phyloP scores from a whole-genome alignment of 2,797 vertebrate genomes.

The Pseudocheirus occidentalis region DNA sequence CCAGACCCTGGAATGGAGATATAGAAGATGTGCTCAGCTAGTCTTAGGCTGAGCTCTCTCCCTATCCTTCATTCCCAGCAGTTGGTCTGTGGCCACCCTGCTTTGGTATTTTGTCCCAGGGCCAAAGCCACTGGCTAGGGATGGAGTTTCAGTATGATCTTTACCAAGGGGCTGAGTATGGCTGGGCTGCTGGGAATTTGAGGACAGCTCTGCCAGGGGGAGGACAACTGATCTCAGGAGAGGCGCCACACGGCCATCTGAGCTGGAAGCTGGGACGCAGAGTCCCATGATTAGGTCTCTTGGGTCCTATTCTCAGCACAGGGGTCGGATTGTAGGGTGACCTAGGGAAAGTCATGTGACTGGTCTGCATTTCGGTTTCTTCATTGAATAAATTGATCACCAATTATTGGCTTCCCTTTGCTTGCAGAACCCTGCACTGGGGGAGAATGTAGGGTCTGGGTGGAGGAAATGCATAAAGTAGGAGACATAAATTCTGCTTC shows the following conservation, averaged over 20 bases:
- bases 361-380: background rate
- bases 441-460: background rate
- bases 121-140: slow-evolving; percentile 5
- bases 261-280: background rate
- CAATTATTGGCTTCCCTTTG: background rate
- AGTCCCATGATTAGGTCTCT: background rate
- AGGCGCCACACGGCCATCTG: background rate
- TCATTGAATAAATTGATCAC: background rate
- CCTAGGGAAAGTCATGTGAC: background rate
- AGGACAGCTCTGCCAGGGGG: slow-evolving; percentile 40
- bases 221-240: slow-evolving; percentile 52
- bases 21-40: background rate
- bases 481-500: background rate
- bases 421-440: background rate
- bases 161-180: slow-evolving; percentile 42
- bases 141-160: slow-evolving; percentile 72
- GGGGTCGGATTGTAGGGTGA: background rate
- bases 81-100: background rate
- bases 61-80: background rate
- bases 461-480: background rate
- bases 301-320: background rate
- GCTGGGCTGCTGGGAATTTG: slow-evolving; percentile 61
- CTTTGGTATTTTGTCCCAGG: background rate
- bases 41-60: background rate
- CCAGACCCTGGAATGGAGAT: background rate